Evolutionary conservation across 2,113 vertebrate species (phyloP).

Genomic region (Notarius quadriscutis): DNA sequence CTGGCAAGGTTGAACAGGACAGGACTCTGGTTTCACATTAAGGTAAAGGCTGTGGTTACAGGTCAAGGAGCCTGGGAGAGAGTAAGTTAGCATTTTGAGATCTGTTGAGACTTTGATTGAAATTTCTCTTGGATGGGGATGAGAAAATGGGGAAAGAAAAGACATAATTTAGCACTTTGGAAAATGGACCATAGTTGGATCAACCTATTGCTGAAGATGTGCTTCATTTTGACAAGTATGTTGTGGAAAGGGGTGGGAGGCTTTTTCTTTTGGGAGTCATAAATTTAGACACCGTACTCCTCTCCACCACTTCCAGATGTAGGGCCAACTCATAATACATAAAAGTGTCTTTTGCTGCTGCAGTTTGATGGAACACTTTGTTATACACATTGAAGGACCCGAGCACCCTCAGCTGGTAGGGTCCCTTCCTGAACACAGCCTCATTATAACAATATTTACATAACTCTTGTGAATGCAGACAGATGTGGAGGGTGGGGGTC

Average conservation of each 20-base stretch:
- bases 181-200: background rate
- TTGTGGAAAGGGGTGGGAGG: background rate
- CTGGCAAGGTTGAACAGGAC: background rate
- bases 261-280: background rate
- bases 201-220: background rate
- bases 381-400: background rate
- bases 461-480: background rate
- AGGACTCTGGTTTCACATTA: constrained; percentile 16
- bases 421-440: background rate
- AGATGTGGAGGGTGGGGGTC: background rate
- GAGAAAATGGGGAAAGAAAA: background rate
- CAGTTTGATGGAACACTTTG: background rate
- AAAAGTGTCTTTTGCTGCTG: background rate
- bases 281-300: background rate
- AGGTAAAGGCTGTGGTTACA: background rate
- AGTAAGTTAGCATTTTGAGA: background rate
- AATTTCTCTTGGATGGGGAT: background rate
- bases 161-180: background rate
- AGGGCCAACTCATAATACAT: background rate
- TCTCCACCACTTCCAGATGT: background rate
- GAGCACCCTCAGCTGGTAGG: background rate
- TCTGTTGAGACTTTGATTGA: background rate
- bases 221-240: background rate
- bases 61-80: background rate
- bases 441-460: background rate